Conservation (phyloP, 1,140 invertebrate species). For the Pseudobourletiella spinata region DNA sequence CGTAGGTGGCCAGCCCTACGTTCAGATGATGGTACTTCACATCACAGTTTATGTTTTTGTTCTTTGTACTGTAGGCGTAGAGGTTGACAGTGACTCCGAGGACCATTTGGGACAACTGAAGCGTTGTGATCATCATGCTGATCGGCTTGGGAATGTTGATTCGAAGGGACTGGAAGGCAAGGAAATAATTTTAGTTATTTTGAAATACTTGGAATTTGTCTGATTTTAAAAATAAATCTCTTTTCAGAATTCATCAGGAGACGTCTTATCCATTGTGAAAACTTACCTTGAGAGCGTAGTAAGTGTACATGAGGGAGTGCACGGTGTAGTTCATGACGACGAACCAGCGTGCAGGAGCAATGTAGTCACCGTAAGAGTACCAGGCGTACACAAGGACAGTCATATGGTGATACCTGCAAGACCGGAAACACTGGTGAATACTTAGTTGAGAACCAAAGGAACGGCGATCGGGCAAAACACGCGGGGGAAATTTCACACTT, state of each 20-base stretch:
- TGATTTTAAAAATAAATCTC: neutral
- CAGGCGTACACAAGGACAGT: slow-evolving; percentile 89
- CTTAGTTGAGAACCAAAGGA: too few species aligned
- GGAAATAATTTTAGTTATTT: too few species aligned
- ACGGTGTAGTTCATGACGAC: slow-evolving; percentile 60
- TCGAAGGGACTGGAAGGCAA: slow-evolving; percentile 53
- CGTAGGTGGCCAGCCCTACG: slow-evolving; percentile 87
- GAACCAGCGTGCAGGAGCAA: slow-evolving; percentile 94
- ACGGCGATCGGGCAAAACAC: too few species aligned
- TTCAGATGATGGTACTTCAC: slow-evolving; percentile 80
- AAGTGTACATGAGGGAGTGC: slow-evolving; percentile 54
- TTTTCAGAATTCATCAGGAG: neutral
- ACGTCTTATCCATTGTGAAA: neutral
- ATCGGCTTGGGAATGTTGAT: slow-evolving; percentile 73
- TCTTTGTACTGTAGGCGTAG: slow-evolving; percentile 59
- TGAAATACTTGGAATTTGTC: slow-evolving; percentile 1
- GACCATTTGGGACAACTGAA: slow-evolving; percentile 92
- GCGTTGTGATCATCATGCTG: slow-evolving; percentile 81
- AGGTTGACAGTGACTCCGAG: slow-evolving; percentile 83
- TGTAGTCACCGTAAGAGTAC: slow-evolving; percentile 95
- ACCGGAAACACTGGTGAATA: slow-evolving; percentile 12
- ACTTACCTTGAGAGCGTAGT: slow-evolving; percentile 41
- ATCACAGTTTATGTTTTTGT: slow-evolving; percentile 61
- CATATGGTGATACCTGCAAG: slow-evolving; percentile 68
- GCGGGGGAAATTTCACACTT: too few species aligned